Percentiles rank a stretch among this genome's conserved stretches.
phyloP scores from a whole-genome alignment of 2,888 invertebrate species.

The Drosophila anomelani region DNA sequence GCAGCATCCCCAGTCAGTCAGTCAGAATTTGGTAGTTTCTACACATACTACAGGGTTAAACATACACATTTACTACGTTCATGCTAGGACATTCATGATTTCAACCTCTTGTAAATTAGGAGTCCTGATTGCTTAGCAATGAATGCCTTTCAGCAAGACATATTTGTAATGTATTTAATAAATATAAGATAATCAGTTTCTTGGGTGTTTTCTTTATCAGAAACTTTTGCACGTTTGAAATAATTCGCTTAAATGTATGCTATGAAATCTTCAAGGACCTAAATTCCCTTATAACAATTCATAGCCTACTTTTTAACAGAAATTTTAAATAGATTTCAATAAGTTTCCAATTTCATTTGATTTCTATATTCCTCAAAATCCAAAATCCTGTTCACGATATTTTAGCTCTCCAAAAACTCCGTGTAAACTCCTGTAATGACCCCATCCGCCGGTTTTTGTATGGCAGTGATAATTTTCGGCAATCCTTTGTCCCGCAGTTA shows the following conservation, averaged over 20 bases:
- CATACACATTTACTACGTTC: constrained; percentile 34
- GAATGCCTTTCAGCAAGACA: neutral
- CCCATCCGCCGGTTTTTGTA: neutral
- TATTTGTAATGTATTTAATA: neutral
- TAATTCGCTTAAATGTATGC: neutral
- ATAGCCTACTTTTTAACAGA: neutral
- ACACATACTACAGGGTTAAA: constrained; percentile 29
- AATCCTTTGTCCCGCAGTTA: constrained; percentile 59
- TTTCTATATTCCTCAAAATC: neutral
- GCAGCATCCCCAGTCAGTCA: constrained; percentile 36
- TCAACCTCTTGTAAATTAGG: too few species aligned
- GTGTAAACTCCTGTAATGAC: constrained; percentile 18
- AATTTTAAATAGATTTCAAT: neutral
- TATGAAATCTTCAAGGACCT: neutral
- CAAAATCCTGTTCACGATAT: neutral
- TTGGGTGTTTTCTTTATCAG: neutral
- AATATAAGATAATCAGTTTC: too few species aligned
- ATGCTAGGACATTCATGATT: constrained; percentile 27
- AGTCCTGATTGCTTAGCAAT: neutral
- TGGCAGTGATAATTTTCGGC: constrained; percentile 63
- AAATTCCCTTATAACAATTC: neutral
- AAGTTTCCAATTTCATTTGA: neutral
- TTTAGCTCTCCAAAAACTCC: neutral
- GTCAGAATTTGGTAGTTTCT: constrained; percentile 37
- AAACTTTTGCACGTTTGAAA: neutral